A percentile compares a stretch with the other conserved stretches of the same genome.
phyloP scores from a whole-genome alignment of 2,888 invertebrate species.

The Criorhina ranunculi region DNA sequence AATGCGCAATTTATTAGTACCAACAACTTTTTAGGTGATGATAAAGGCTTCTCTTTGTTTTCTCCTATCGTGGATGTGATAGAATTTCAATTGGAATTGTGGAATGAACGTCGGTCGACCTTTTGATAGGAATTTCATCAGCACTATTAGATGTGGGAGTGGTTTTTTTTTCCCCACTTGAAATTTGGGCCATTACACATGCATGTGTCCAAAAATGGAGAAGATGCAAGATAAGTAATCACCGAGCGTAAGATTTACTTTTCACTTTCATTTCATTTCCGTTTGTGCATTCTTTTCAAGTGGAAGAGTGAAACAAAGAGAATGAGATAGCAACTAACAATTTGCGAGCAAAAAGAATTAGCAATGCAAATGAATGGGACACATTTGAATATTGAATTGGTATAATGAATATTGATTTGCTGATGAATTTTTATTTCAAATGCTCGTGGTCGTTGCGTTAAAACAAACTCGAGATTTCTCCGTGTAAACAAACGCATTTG shows the following conservation, averaged over 20 bases:
- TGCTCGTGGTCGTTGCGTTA: not conserved
- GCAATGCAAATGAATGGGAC: conserved; percentile 22
- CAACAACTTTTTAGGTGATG: conserved; percentile 18
- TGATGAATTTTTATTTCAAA: not conserved
- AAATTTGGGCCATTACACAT: conserved; percentile 1
- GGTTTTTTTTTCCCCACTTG: conserved; percentile 9
- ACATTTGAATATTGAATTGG: conserved; percentile 7
- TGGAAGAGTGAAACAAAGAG: not conserved
- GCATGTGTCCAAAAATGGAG: not conserved
- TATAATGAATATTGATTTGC: not conserved
- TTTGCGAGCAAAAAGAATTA: conserved; percentile 14
- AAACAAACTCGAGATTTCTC: not conserved
- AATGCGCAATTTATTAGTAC: conserved; percentile 14
- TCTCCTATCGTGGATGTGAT: conserved; percentile 24
- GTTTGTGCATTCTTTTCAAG: conserved; percentile 21
- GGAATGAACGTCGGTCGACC: not conserved
- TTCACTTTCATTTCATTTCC: conserved; percentile 37
- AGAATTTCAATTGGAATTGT: conserved; percentile 36
- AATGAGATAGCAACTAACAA: not conserved
- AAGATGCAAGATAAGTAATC: not conserved
- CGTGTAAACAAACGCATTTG: not conserved
- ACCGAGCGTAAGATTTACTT: conserved; percentile 4
- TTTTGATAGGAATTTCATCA: conserved; percentile 11
- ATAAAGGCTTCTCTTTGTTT: conserved; percentile 34
- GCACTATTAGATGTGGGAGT: conserved; percentile 32